Conservation (phyloP, 2,888 invertebrate genomes). For the Lathronympha strigana region DNA sequence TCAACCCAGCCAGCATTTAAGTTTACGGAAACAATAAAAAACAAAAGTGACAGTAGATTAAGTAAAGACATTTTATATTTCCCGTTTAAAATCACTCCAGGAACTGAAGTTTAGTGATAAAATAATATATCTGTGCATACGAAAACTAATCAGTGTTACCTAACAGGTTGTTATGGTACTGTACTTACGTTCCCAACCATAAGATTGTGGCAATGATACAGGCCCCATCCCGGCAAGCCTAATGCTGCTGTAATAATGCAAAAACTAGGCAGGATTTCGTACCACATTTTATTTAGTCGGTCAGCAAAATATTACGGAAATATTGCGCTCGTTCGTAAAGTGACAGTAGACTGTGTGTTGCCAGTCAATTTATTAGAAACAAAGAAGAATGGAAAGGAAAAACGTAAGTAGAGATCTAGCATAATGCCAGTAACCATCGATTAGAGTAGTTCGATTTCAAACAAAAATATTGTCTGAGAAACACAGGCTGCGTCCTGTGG, state of each 20-base stretch:
- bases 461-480: too few species aligned
- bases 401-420: slow-evolving; percentile 28
- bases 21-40: neutral
- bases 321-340: slow-evolving; percentile 47
- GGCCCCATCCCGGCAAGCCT: slow-evolving; percentile 85
- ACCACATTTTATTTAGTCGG: slow-evolving; percentile 85
- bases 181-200: slow-evolving; percentile 86
- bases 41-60: neutral
- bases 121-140: slow-evolving; percentile 27
- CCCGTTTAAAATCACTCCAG: neutral
- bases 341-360: slow-evolving; percentile 56
- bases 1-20: neutral
- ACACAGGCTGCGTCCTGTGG: too few species aligned
- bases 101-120: neutral
- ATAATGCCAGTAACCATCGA: neutral
- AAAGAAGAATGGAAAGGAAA: neutral
- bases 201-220: slow-evolving; percentile 86
- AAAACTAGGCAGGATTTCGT: slow-evolving; percentile 87
- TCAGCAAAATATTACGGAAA: slow-evolving; percentile 47
- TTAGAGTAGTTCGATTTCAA: too few species aligned
- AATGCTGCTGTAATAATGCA: slow-evolving; percentile 84
- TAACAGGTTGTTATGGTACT: slow-evolving; percentile 62
- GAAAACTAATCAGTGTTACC: slow-evolving; percentile 56
- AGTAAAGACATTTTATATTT: neutral
- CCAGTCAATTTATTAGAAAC: slow-evolving; percentile 48